phyloP scores from a whole-genome alignment of 2,113 vertebrate species.

The Collichthys lucidus region DNA sequence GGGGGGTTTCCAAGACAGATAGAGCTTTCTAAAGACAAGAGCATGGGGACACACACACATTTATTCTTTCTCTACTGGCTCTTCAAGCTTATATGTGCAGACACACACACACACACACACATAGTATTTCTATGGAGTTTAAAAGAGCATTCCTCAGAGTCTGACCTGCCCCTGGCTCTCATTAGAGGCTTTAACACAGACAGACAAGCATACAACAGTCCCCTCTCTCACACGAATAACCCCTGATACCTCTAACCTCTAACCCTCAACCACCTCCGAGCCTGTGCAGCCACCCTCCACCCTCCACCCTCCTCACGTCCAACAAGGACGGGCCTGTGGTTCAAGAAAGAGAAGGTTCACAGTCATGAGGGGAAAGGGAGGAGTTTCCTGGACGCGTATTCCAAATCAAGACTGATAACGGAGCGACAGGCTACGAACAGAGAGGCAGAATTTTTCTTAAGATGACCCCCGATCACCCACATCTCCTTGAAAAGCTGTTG shows the following conservation, averaged over 20 bases:
- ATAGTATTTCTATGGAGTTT: slow-evolving; percentile 39
- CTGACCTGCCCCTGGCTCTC: slow-evolving; percentile 60
- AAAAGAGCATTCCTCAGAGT: slow-evolving; percentile 57
- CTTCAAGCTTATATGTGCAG: not conserved
- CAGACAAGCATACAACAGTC: slow-evolving; percentile 51
- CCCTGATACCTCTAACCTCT: slow-evolving; percentile 70
- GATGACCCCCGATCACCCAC: slow-evolving; percentile 1
- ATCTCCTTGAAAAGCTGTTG: not conserved
- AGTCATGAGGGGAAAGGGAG: slow-evolving; percentile 54
- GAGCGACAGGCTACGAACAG: not conserved
- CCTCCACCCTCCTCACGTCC: slow-evolving; percentile 11
- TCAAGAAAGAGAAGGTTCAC: slow-evolving; percentile 44
- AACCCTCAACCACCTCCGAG: slow-evolving; percentile 50
- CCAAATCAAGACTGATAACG: slow-evolving; percentile 21
- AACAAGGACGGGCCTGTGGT: slow-evolving; percentile 53
- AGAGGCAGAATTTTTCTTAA: not conserved
- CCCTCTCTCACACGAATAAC: slow-evolving; percentile 59
- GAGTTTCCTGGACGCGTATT: slow-evolving; percentile 39
- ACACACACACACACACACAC: slow-evolving; percentile 40
- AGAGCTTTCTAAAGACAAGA: slow-evolving; percentile 28
- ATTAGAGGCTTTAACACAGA: slow-evolving; percentile 61
- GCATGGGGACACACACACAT: slow-evolving; percentile 40
- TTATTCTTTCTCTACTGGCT: slow-evolving; percentile 44
- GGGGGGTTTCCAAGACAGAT: slow-evolving; percentile 9
- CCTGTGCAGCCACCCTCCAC: slow-evolving; percentile 30